Percentiles rank a stretch among this genome's conserved stretches.
Evolutionary conservation across 2,113 vertebrate species (phyloP).

Genomic region (Tychaedon coryphoeus): DNA sequence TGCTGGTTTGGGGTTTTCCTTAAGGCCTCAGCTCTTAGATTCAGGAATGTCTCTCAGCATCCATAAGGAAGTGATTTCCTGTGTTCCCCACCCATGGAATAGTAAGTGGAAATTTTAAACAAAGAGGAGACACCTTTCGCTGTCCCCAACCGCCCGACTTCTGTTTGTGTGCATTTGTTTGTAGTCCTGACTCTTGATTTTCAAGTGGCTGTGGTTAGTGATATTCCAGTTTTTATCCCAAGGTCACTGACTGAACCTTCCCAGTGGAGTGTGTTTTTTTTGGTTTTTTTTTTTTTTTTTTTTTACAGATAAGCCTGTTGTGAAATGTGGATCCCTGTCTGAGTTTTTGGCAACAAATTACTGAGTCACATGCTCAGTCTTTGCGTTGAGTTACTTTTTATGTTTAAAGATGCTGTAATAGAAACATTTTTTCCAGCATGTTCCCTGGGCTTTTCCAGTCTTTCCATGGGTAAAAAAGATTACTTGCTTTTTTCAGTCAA

Average conservation of each 20-base stretch:
- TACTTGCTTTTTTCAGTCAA: neutral
- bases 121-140: neutral
- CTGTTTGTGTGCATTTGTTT: neutral
- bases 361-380: neutral
- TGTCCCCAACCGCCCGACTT: neutral
- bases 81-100: neutral
- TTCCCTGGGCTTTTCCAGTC: neutral
- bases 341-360: neutral
- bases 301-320: neutral
- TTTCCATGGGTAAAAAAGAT: neutral
- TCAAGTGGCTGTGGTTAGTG: neutral
- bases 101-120: neutral
- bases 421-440: neutral
- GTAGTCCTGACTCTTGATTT: neutral
- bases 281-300: neutral
- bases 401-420: neutral
- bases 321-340: neutral
- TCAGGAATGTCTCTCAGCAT: neutral
- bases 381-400: neutral
- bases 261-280: neutral
- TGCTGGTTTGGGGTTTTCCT: neutral
- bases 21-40: neutral
- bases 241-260: neutral
- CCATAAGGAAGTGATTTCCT: neutral
- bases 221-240: neutral